These are phyloP conservation scores for Mionectes macconnelli DNA, from an alignment of 2,113 vertebrate species.

Conservation along the genomic window DNA sequence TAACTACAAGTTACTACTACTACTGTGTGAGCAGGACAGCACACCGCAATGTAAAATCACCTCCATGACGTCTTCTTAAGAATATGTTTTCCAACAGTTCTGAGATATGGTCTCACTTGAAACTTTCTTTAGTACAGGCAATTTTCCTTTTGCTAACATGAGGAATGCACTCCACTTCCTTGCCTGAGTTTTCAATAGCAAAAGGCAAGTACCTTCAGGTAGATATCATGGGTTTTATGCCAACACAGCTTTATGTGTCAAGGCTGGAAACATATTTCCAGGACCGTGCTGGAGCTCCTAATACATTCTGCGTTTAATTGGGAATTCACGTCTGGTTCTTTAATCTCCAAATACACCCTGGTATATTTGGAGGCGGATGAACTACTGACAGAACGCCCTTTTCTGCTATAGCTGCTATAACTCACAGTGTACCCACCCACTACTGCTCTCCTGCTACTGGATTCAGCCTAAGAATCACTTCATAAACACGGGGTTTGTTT, in stretches of 20 bases:
- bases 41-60: background rate
- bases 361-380: background rate
- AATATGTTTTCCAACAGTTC: background rate
- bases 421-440: background rate
- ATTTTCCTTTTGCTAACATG: background rate
- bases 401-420: background rate
- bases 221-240: background rate
- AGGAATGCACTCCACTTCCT: background rate
- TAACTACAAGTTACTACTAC: background rate
- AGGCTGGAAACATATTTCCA: background rate
- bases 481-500: background rate
- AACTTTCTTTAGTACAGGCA: background rate
- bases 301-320: background rate
- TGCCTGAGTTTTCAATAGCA: background rate
- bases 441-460: background rate
- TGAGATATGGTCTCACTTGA: background rate
- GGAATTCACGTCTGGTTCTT: slow-evolving; percentile 2
- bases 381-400: background rate
- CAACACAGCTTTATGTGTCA: background rate
- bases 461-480: background rate
- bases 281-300: background rate
- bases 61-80: background rate
- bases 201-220: background rate
- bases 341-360: background rate
- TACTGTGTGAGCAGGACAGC: background rate